A percentile compares a stretch with the other conserved stretches of the same genome.
Evolutionary conservation across 1,140 invertebrate species (phyloP).

Genomic region (Rhagoletis zephyria): DNA sequence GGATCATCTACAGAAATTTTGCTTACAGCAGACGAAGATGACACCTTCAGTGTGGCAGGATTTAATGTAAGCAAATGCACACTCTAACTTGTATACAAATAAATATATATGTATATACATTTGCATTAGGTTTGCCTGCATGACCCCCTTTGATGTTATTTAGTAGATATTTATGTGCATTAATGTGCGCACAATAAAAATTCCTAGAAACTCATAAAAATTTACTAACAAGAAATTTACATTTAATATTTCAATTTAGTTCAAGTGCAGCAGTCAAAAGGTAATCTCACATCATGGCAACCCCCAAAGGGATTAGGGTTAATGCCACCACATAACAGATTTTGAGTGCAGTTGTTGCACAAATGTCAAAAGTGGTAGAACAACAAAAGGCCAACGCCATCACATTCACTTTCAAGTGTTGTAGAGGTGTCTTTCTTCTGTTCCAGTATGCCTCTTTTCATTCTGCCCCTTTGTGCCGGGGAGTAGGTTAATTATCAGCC

Average conservation of each 20-base stretch:
- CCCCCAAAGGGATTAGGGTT: slow-evolving; percentile 49
- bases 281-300: slow-evolving; percentile 2
- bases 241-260: slow-evolving; percentile 35
- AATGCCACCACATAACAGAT: background rate
- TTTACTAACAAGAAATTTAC: slow-evolving; percentile 7
- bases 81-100: too few species aligned
- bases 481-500: slow-evolving; percentile 48
- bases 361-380: background rate
- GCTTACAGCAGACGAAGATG: background rate
- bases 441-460: background rate
- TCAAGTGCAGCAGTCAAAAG: slow-evolving; percentile 50
- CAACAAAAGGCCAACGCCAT: background rate
- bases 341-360: slow-evolving; percentile 38
- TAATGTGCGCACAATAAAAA: background rate
- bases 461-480: background rate
- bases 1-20: background rate
- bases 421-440: background rate
- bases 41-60: background rate
- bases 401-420: background rate
- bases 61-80: background rate
- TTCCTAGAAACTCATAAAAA: slow-evolving; percentile 26
- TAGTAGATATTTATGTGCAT: background rate
- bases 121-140: background rate
- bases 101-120: too few species aligned
- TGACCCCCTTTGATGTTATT: slow-evolving; percentile 41